These are phyloP conservation scores for Megalopta genalis DNA, from an alignment of 1,140 invertebrate genomes.

Conservation along the genomic window DNA sequence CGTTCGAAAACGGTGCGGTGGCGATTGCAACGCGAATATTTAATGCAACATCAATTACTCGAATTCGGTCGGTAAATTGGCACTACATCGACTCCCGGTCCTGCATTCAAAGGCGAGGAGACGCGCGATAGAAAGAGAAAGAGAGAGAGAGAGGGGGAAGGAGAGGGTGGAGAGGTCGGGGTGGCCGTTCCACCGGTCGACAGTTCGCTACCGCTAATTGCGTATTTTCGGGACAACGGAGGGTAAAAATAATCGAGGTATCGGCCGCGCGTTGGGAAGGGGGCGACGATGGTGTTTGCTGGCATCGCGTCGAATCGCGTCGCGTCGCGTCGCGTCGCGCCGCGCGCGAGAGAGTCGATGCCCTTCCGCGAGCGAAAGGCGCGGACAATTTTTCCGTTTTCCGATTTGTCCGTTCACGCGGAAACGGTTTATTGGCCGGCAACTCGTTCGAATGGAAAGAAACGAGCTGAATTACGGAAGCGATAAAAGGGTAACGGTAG, in stretches of 20 bases:
- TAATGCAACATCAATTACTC: conserved; percentile 64
- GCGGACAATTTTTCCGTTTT: conserved; percentile 27
- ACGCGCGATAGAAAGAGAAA: no score
- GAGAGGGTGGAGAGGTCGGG: no score
- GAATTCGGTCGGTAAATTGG: conserved; percentile 57
- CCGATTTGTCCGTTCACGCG: conserved; percentile 25
- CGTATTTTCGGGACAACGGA: conserved; percentile 12
- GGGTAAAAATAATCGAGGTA: conserved; percentile 36
- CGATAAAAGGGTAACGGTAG: conserved; percentile 32
- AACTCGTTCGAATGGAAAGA: conserved; percentile 16
- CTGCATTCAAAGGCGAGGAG: conserved; percentile 32
- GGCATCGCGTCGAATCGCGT: no score
- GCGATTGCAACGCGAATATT: conserved; percentile 64
- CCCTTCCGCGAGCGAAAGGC: background rate
- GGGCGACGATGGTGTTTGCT: no score
- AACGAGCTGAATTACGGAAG: conserved; percentile 41
- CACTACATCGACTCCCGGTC: conserved; percentile 59
- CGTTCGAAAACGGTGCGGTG: conserved; percentile 42
- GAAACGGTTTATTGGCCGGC: conserved; percentile 35
- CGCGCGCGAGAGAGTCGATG: background rate
- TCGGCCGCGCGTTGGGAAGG: background rate
- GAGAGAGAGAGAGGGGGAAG: no score
- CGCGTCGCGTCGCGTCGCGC: background rate
- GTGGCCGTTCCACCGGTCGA: no score
- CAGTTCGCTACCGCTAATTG: conserved; percentile 36